phyloP scores from a whole-genome alignment of 2,113 vertebrate species.

The Garra rufa region DNA sequence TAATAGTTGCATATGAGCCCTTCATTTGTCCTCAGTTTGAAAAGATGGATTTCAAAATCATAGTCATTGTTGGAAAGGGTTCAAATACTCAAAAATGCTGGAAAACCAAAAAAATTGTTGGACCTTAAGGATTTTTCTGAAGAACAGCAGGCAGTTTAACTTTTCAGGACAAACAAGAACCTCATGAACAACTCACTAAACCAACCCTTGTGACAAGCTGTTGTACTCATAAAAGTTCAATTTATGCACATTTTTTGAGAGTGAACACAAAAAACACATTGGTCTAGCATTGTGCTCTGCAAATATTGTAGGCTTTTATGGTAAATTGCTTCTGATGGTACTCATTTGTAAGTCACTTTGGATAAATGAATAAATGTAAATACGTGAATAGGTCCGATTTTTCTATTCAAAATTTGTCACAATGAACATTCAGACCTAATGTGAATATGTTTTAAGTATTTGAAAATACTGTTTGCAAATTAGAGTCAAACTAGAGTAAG shows the following conservation, averaged over 20 bases:
- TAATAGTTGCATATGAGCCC: no score
- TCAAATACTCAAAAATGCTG: no score
- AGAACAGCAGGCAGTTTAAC: no score
- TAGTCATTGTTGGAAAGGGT: no score
- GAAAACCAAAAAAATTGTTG: no score
- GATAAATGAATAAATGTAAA: slow-evolving; percentile 1
- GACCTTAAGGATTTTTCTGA: no score
- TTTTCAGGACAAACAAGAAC: no score
- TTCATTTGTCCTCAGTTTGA: no score
- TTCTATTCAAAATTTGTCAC: neutral
- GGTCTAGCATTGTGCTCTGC: neutral
- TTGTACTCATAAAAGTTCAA: neutral
- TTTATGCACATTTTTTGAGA: neutral
- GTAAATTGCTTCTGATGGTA: neutral
- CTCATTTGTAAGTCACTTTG: neutral
- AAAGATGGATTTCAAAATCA: no score
- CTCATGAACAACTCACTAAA: no score
- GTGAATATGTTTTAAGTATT: neutral
- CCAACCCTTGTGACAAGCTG: neutral
- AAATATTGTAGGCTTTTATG: neutral
- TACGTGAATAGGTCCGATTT: neutral
- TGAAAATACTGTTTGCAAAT: neutral
- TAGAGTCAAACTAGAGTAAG: neutral
- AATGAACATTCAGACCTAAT: neutral
- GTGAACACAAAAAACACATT: neutral